These are phyloP conservation scores for Amia ocellicauda DNA, from an alignment of 2,113 vertebrate genomes.

Conservation along the genomic window DNA sequence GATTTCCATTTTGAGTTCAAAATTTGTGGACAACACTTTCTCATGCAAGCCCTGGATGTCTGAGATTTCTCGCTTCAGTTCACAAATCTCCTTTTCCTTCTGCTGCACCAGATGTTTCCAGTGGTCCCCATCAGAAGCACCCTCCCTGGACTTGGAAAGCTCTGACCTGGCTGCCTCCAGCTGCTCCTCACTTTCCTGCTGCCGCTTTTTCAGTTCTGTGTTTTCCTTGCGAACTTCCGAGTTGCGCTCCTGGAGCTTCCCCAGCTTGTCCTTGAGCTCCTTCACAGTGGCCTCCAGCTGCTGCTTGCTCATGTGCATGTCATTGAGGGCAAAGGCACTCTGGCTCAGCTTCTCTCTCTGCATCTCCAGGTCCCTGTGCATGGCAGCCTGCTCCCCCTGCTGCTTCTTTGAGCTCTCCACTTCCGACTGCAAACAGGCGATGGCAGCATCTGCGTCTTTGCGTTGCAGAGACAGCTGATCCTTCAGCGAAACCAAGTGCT, in stretches of 20 bases:
- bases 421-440: constrained; percentile 61
- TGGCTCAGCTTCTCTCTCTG: constrained; percentile 75
- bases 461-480: constrained; percentile 79
- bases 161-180: constrained; percentile 51
- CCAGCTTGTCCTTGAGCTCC: constrained; percentile 72
- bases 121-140: constrained; percentile 28
- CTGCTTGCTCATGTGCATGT: constrained; percentile 76
- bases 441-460: constrained; percentile 62
- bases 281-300: constrained; percentile 70
- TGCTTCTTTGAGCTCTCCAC: constrained; percentile 63
- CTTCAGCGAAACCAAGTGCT: constrained; percentile 89
- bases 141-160: constrained; percentile 42
- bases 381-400: constrained; percentile 59
- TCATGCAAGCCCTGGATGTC: constrained; percentile 67
- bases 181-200: constrained; percentile 70
- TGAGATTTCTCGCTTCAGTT: constrained; percentile 64
- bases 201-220: constrained; percentile 56
- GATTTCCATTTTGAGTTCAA: constrained; percentile 77
- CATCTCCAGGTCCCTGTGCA: constrained; percentile 66
- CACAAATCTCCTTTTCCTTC: constrained; percentile 65
- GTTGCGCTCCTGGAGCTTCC: constrained; percentile 60
- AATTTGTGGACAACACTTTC: constrained; percentile 66
- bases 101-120: constrained; percentile 49
- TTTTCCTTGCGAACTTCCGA: constrained; percentile 61
- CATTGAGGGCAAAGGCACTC: constrained; percentile 73